phyloP scores from a whole-genome alignment of 2,113 vertebrate species.

The Brachionichthys hirsutus region DNA sequence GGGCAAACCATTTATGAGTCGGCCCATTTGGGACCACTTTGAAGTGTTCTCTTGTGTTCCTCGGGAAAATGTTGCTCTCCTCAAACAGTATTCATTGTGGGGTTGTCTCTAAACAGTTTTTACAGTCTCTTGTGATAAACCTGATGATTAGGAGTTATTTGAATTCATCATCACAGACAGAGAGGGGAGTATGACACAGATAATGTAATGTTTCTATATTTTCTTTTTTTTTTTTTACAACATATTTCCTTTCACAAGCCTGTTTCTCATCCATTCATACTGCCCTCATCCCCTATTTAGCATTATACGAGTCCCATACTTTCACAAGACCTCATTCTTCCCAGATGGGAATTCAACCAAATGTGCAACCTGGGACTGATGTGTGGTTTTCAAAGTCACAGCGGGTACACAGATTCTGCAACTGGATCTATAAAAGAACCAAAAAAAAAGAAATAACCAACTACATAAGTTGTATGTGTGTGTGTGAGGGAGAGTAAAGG shows the following conservation, averaged over 20 bases:
- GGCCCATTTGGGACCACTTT: conserved; percentile 74
- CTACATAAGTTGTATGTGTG: not conserved
- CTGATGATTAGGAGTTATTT: conserved; percentile 47
- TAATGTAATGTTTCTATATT: not conserved
- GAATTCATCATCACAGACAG: conserved; percentile 52
- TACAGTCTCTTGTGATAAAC: conserved; percentile 54
- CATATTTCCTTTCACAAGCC: conserved; percentile 38
- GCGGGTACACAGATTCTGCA: conserved; percentile 33
- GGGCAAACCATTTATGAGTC: conserved; percentile 69
- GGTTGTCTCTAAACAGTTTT: conserved; percentile 70
- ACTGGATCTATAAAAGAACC: not conserved
- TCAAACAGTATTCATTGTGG: conserved; percentile 55
- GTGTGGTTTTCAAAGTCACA: conserved; percentile 43
- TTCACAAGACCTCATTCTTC: conserved; percentile 46
- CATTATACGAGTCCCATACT: conserved; percentile 47
- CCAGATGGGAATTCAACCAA: conserved; percentile 51
- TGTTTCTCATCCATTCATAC: conserved; percentile 33
- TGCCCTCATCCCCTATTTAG: conserved; percentile 41
- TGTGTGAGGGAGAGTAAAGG: conserved; percentile 15
- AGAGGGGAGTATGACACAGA: not conserved
- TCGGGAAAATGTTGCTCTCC: conserved; percentile 46
- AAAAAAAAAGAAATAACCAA: conserved; percentile 14
- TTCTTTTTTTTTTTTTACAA: conserved; percentile 20
- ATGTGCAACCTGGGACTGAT: conserved; percentile 38
- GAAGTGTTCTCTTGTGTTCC: conserved; percentile 71